Base-by-base conservation (phyloP, 2,113 vertebrate genomes). In the Coreoperca whiteheadi region DNA sequence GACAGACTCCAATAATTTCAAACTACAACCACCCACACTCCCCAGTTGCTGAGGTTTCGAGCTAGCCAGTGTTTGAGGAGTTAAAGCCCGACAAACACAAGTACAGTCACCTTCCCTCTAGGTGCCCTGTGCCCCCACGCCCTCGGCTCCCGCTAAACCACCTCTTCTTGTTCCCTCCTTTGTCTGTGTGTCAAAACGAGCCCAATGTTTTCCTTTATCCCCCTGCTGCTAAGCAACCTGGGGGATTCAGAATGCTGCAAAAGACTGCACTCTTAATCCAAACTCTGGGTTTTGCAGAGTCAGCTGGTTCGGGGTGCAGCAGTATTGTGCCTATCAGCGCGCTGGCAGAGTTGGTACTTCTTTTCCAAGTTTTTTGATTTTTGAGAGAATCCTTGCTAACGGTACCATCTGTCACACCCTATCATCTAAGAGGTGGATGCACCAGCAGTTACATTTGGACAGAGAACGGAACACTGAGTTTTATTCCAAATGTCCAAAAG, bases 141-240 rank as follows among this genome's bases (percentile, higher is more conserved):
- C 87, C 68, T 69, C 12, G 28, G 56, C 79, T 90, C 75, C 74
- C 53, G 75, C 79, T 87, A 86, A 93, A 89, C 82, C 88, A 83
- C 88, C 89, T 92, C 83, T 79, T 83, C 88, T 87, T 9, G 63
- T 87, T 88, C 75, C 41, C 68, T 75, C 75, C 82, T 92, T 94
- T 92, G 85, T 93, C 63, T 43, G 28, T 37, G 77, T 43, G 80
- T 73, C 81, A 65, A 88, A 89, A 61, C 21, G 54, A 88, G 81
- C 82, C 64, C 30, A 87, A 65, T 85, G 78, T 83, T 90, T 89
- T 60, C 76, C 77, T 83, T 85, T 89, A 61, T 82, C 79, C 7
- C 37, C 75, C 64, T 73, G 91, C 90, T 93, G 88, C 92, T 87
- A 86, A 77, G 93, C 91, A 93, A 92, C 92, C 84, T 77, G 74